phyloP scores from a whole-genome alignment of 2,797 vertebrate species.

The Bovichtus variegatus region DNA sequence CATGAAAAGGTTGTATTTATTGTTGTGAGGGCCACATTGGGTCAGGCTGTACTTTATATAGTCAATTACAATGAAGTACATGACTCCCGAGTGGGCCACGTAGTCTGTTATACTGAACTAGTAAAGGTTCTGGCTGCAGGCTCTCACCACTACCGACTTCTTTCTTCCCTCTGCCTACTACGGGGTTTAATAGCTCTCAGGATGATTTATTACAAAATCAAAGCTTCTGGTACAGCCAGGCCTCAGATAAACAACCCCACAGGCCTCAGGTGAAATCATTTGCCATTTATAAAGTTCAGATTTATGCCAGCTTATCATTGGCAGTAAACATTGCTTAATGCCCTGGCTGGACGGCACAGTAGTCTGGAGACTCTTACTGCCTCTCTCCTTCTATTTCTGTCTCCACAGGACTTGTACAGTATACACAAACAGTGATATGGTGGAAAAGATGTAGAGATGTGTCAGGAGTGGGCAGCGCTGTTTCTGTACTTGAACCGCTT shows the following conservation, averaged over 20 bases:
- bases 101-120: constrained; percentile 47
- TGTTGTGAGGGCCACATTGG: constrained; percentile 1
- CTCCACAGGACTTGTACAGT: constrained; percentile 61
- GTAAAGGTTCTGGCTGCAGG: constrained; percentile 61
- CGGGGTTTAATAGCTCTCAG: constrained; percentile 50
- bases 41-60: constrained; percentile 25
- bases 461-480: constrained; percentile 59
- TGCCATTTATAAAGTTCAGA: constrained; percentile 68
- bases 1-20: constrained; percentile 25
- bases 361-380: constrained; percentile 59
- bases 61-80: constrained; percentile 30
- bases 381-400: constrained; percentile 61
- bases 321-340: constrained; percentile 63
- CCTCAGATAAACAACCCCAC: constrained; percentile 61
- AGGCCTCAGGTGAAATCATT: constrained; percentile 76
- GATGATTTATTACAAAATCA: constrained; percentile 70
- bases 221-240: constrained; percentile 48
- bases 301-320: constrained; percentile 73
- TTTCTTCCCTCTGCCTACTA: constrained; percentile 34
- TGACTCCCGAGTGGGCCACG: constrained; percentile 44
- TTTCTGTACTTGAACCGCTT: constrained; percentile 69
- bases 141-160: constrained; percentile 40
- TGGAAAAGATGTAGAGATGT: constrained; percentile 76
- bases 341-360: constrained; percentile 63
- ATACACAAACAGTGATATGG: constrained; percentile 65